Conservation (phyloP, 2,113 vertebrate genomes). For the Tetraodon nigroviridis region DNA sequence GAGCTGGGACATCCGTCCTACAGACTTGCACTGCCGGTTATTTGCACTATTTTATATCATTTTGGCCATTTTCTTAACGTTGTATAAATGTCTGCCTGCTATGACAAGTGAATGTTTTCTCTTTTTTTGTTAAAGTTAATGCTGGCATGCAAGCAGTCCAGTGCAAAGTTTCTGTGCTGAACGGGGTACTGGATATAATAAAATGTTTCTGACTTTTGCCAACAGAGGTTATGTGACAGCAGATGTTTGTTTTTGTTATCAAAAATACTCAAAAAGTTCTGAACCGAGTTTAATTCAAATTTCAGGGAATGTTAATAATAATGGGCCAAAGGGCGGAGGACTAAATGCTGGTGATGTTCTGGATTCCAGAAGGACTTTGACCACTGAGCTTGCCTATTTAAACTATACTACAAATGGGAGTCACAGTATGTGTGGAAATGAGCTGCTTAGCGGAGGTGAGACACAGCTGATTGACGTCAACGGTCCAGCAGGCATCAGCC, state of each 20-base stretch:
- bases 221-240: neutral
- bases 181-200: conserved; percentile 38
- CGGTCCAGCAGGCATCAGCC: conserved; percentile 52
- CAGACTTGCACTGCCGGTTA: conserved; percentile 43
- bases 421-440: too few species aligned
- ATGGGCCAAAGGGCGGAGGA: too few species aligned
- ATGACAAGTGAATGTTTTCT: conserved; percentile 38
- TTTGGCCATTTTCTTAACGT: conserved; percentile 5
- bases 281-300: too few species aligned
- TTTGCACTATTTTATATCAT: conserved; percentile 62
- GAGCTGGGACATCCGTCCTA: neutral
- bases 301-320: too few species aligned
- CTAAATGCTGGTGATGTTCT: too few species aligned
- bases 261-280: too few species aligned
- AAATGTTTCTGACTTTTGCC: conserved; percentile 45
- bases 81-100: conserved; percentile 17
- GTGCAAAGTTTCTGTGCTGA: conserved; percentile 19
- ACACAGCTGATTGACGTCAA: conserved; percentile 54
- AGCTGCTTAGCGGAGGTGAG: too few species aligned
- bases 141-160: conserved; percentile 1
- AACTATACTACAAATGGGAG: too few species aligned
- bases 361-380: too few species aligned
- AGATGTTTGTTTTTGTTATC: too few species aligned
- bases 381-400: too few species aligned
- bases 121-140: conserved; percentile 28